Percentiles rank a stretch among this genome's conserved stretches.
phyloP scores from a whole-genome alignment of 2,888 invertebrate species.

The Protodeltote pygarga region DNA sequence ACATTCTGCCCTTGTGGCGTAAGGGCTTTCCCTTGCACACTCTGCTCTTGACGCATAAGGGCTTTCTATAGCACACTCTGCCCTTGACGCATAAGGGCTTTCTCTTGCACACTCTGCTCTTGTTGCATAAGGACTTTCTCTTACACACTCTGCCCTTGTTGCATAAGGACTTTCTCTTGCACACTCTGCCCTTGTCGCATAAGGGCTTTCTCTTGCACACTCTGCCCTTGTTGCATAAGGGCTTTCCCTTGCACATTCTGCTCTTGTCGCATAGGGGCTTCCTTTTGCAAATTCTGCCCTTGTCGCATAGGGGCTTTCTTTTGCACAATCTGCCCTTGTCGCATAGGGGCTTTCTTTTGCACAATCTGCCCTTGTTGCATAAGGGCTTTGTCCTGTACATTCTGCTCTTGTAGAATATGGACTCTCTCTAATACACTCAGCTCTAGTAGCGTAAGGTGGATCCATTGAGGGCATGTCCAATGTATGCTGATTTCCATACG shows the following conservation, averaged over 20 bases:
- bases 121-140: conserved; percentile 47
- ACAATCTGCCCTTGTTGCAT: conserved; percentile 40
- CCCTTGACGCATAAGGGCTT: conserved; percentile 52
- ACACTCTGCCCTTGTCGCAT: conserved; percentile 40
- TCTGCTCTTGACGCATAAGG: conserved; percentile 54
- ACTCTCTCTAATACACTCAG: conserved; percentile 56
- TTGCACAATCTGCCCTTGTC: conserved; percentile 35
- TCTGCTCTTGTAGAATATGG: conserved; percentile 53
- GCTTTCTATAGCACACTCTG: conserved; percentile 58
- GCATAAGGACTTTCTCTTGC: conserved; percentile 50
- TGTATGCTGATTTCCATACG: conserved; percentile 77
- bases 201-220: conserved; percentile 45
- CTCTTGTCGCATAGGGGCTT: conserved; percentile 60
- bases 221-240: conserved; percentile 53
- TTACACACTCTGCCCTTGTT: conserved; percentile 35
- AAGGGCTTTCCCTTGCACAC: conserved; percentile 55
- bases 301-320: conserved; percentile 46
- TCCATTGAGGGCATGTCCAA: conserved; percentile 77
- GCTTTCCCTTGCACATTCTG: conserved; percentile 56
- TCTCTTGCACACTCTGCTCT: conserved; percentile 59
- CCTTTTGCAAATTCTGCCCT: conserved; percentile 59
- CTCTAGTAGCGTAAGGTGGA: conserved; percentile 68
- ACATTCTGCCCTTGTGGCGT: conserved; percentile 53
- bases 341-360: conserved; percentile 50
- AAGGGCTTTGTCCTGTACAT: conserved; percentile 45